Evolutionary conservation across 2,113 vertebrate species (phyloP).

Genomic region (Macrotus californicus): DNA sequence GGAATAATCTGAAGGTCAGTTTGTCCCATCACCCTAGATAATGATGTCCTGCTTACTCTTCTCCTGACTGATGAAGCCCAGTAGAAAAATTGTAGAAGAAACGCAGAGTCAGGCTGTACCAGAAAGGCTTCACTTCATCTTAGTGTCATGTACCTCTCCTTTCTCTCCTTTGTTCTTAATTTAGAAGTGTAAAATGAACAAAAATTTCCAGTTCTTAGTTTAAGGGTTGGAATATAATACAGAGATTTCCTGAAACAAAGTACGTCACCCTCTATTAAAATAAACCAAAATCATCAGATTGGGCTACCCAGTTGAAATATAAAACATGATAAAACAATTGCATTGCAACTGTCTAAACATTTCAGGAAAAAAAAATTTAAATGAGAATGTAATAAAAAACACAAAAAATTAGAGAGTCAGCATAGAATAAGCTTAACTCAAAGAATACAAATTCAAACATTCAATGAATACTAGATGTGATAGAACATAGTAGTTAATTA

Average conservation of each 20-base stretch:
- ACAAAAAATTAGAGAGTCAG: not conserved
- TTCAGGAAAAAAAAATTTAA: not conserved
- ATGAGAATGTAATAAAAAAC: not conserved
- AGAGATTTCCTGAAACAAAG: not conserved
- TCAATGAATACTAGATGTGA: not conserved
- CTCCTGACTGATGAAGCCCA: not conserved
- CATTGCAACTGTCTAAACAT: not conserved
- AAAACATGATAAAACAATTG: not conserved
- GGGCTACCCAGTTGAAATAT: not conserved
- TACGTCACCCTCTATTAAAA: not conserved
- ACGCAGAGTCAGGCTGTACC: not conserved
- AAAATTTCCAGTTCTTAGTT: not conserved
- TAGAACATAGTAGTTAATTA: not conserved
- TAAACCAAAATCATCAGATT: not conserved
- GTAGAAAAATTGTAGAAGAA: not conserved
- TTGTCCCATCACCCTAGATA: not conserved
- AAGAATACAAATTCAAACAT: not conserved
- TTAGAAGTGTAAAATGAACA: not conserved
- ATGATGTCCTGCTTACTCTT: not conserved
- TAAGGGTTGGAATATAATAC: not conserved
- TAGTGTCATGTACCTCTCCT: not conserved
- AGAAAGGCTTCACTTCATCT: not conserved
- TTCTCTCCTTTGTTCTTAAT: not conserved
- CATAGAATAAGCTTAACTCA: not conserved
- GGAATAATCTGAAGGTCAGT: not conserved